Conservation (phyloP, 1,140 invertebrate genomes). For the Heliothis subflexa region DNA sequence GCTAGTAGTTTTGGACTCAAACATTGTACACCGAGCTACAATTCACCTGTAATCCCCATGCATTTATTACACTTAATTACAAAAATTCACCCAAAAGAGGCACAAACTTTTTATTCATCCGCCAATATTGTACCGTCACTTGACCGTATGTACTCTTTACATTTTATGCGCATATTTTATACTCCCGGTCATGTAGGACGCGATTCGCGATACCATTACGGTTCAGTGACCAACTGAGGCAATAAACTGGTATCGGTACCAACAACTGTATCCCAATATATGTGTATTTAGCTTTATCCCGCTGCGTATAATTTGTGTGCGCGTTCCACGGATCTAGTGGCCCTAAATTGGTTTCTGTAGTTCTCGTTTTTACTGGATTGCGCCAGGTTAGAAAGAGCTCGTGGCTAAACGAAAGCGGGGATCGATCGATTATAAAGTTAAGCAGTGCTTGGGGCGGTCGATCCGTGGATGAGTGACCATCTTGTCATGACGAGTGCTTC, state of each 20-base stretch:
- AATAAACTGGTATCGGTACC: constrained; percentile 21
- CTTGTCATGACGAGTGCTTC: too few relatives aligned
- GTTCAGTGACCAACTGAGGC: constrained; percentile 13
- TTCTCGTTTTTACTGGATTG: too few relatives aligned
- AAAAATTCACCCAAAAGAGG: not conserved
- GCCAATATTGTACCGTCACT: constrained; percentile 5
- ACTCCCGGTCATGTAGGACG: not conserved
- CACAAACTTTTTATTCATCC: not conserved
- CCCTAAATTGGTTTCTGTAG: constrained; percentile 10
- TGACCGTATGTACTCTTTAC: constrained; percentile 1
- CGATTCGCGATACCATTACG: constrained; percentile 6
- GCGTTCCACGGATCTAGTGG: not conserved
- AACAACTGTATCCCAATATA: constrained; percentile 23
- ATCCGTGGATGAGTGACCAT: too few relatives aligned
- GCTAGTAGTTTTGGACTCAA: too few relatives aligned
- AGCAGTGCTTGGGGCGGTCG: too few relatives aligned
- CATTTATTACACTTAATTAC: not conserved
- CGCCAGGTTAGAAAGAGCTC: too few relatives aligned
- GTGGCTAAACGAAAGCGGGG: too few relatives aligned
- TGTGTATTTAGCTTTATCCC: constrained; percentile 20
- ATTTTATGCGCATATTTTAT: constrained; percentile 38
- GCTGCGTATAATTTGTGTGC: not conserved
- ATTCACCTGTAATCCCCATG: too few relatives aligned
- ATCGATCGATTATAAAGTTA: too few relatives aligned
- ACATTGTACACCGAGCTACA: too few relatives aligned